Conservation (phyloP, 2,797 vertebrate genomes). For the Clarias platycephalus region DNA sequence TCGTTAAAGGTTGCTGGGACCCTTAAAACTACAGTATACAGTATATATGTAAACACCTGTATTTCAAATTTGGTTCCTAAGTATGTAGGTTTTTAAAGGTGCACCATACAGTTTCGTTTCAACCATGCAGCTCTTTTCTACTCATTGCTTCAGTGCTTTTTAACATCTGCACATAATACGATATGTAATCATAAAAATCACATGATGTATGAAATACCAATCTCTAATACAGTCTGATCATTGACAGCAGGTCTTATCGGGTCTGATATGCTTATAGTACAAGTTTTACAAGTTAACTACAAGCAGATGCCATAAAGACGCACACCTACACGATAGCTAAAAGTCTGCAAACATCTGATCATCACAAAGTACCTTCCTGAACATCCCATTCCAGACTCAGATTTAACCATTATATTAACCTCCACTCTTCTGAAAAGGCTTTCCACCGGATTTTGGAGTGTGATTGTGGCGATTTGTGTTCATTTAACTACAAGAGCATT, state of each 20-base stretch:
- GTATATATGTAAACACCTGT: constrained; percentile 7
- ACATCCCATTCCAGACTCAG: background rate
- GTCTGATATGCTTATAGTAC: background rate
- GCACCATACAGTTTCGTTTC: background rate
- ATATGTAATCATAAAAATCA: background rate
- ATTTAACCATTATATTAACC: background rate
- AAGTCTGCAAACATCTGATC: background rate
- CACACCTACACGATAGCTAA: background rate
- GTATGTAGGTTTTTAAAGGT: background rate
- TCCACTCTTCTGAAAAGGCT: background rate
- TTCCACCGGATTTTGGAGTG: background rate
- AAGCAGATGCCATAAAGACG: background rate
- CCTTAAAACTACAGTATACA: background rate
- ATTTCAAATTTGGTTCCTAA: background rate
- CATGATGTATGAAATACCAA: background rate
- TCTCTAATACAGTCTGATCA: background rate
- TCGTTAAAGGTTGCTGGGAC: background rate
- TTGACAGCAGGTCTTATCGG: background rate
- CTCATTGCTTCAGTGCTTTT: background rate
- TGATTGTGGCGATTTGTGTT: background rate
- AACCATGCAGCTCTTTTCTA: background rate
- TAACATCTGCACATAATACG: background rate
- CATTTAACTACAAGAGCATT: background rate
- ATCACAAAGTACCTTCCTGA: background rate
- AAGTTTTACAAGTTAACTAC: background rate